Conservation (phyloP, 92 coral and sea anemone species). For the Meandrina meandrites region DNA sequence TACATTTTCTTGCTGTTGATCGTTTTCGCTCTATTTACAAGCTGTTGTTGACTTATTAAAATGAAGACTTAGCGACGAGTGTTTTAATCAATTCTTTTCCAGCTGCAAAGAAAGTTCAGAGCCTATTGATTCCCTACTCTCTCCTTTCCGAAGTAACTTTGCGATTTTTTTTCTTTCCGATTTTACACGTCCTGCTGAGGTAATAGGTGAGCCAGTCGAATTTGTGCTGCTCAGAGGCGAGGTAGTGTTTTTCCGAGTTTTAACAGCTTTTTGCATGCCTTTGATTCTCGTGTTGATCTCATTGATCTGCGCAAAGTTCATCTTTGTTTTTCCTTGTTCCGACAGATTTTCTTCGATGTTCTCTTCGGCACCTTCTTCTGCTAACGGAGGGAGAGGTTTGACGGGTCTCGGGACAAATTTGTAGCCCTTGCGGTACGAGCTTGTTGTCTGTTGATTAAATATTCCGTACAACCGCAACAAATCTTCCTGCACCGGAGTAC, state of each 20-base stretch:
- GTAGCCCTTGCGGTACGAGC: slow-evolving; percentile 74
- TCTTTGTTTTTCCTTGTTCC: slow-evolving; percentile 41
- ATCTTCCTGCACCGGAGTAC: slow-evolving; percentile 61
- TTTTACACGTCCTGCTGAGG: slow-evolving; percentile 22
- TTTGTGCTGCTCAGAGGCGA: slow-evolving; percentile 12
- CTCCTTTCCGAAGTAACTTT: slow-evolving; percentile 5
- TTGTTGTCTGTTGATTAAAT: slow-evolving; percentile 73
- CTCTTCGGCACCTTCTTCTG: slow-evolving; percentile 8
- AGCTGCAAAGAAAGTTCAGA: not conserved
- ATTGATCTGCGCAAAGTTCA: slow-evolving; percentile 55
- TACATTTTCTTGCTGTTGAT: not conserved
- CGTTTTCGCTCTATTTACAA: not conserved
- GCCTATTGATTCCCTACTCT: not conserved
- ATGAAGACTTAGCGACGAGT: not conserved
- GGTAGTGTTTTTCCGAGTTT: slow-evolving; percentile 9
- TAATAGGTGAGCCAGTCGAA: not conserved
- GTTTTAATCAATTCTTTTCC: not conserved
- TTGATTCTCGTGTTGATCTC: slow-evolving; percentile 61
- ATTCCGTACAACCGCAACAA: slow-evolving; percentile 56
- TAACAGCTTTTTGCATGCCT: slow-evolving; percentile 55
- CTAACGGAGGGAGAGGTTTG: slow-evolving; percentile 2
- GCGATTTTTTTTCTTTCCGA: slow-evolving; percentile 1
- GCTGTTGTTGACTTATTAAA: not conserved
- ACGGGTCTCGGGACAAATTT: slow-evolving; percentile 39
- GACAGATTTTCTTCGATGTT: slow-evolving; percentile 14